A percentile compares a stretch with the other conserved stretches of the same genome.
These are phyloP conservation scores for Fissipunctia ypsillon DNA, from an alignment of 2,888 invertebrate species.

Conservation along the genomic window DNA sequence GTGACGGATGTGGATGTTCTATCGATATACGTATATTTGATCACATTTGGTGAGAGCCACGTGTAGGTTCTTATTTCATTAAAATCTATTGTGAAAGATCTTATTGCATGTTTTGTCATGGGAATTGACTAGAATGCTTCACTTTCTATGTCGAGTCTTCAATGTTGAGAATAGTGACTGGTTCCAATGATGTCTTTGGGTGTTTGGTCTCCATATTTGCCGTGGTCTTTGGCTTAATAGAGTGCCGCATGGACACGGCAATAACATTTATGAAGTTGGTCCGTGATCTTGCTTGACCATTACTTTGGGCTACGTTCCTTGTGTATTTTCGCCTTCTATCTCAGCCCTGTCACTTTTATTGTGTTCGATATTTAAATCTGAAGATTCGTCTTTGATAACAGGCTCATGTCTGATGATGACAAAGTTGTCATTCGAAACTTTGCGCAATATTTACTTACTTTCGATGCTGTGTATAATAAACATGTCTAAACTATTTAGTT, in stretches of 20 bases:
- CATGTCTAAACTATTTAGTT: slow-evolving; percentile 30
- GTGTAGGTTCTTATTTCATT: slow-evolving; percentile 1
- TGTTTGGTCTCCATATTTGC: background rate
- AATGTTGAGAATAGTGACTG: background rate
- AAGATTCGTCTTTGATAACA: background rate
- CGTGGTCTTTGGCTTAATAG: background rate
- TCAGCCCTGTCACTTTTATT: background rate
- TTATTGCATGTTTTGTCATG: background rate
- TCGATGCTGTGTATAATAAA: slow-evolving; percentile 3
- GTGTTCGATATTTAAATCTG: background rate
- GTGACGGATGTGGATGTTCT: background rate
- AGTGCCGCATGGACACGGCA: background rate
- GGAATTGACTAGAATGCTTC: background rate
- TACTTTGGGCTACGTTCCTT: background rate
- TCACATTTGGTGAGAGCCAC: background rate
- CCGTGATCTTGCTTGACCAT: background rate
- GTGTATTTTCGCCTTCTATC: background rate
- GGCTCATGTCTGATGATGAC: background rate
- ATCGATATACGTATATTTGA: background rate
- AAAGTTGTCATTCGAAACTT: background rate
- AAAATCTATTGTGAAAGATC: background rate
- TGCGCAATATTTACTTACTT: slow-evolving; percentile 16
- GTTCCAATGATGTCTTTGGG: background rate
- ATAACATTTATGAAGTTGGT: background rate
- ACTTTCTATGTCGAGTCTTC: background rate